Evolutionary conservation across 2,888 invertebrate species (phyloP), one percentile per base, ranked within the genome.

Genomic region (Leucophenga montana): DNA sequence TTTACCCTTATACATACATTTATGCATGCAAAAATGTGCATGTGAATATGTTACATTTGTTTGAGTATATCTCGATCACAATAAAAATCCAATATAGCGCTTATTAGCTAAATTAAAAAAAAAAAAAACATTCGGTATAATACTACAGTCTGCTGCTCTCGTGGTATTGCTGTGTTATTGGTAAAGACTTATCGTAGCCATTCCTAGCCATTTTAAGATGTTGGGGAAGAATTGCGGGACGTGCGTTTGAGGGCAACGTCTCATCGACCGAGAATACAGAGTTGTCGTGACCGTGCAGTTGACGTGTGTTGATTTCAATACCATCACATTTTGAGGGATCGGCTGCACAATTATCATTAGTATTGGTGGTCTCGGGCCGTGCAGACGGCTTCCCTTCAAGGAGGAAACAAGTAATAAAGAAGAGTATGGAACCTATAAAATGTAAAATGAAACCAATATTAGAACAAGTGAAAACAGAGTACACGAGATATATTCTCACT

Each of bases 371-470:
- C n/a, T n/a, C n/a, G n/a, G n/a, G n/a, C n/a, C n/a, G n/a, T 2
- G 22, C 56, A 33, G 33, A 71, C 9, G 74, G 67, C 70, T 88
- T 88, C 8, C 94, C 94, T 57, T 94, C 95, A 92, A 95, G 94
- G 73, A 95, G 88, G 90, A 95, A 94, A 90, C 94, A 93, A 0
- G 95, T 95, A 11, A 94, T 87, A 82, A 95, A 91, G 90, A 95
- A 95, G 86, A 96, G 90, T 69, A 95, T 91, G 66, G 95, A 95
- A 89, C 95, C 95, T 95, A 53, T 56, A n/a, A 0, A 64, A 53
- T 13, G 13, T 13, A 57, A 31, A 57, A n/a, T n/a, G n/a, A n/a
- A n/a, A n/a, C n/a, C n/a, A n/a, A n/a, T n/a, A n/a, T 39, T 44
- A 61, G 1, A 61, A 33, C 33, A 33, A 33, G 33, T 33, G 3